Evolutionary conservation across 2,888 invertebrate species (phyloP).

Genomic region (Spialia ferax): DNA sequence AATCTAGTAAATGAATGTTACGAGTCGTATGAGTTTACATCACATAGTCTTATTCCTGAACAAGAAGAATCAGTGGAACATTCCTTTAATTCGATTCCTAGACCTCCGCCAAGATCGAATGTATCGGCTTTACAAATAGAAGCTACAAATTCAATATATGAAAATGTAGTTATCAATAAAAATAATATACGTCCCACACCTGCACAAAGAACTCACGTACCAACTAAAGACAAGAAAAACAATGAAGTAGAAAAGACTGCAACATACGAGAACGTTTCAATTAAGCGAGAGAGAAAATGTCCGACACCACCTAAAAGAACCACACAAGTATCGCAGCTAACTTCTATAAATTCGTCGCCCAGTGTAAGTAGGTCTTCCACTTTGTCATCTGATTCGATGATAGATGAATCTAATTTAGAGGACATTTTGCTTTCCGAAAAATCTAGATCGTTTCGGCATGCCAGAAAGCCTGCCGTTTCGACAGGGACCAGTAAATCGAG

Average conservation of each 20-base stretch:
- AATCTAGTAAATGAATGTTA: slow-evolving; percentile 77
- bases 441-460: slow-evolving; percentile 77
- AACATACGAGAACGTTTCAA: slow-evolving; percentile 73
- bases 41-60: slow-evolving; percentile 35
- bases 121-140: slow-evolving; percentile 45
- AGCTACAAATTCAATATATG: slow-evolving; percentile 66
- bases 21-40: slow-evolving; percentile 71
- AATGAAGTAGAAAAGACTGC: slow-evolving; percentile 57
- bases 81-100: slow-evolving; percentile 55
- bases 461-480: slow-evolving; percentile 55
- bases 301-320: slow-evolving; percentile 68
- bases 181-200: slow-evolving; percentile 65
- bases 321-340: slow-evolving; percentile 52
- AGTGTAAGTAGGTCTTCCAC: slow-evolving; percentile 70
- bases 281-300: slow-evolving; percentile 57
- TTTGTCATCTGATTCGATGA: slow-evolving; percentile 75
- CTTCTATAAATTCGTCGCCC: slow-evolving; percentile 56
- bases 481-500: slow-evolving; percentile 58
- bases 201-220: slow-evolving; percentile 70
- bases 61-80: slow-evolving; percentile 45
- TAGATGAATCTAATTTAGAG: slow-evolving; percentile 79
- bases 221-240: slow-evolving; percentile 54
- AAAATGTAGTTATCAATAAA: slow-evolving; percentile 64
- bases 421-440: slow-evolving; percentile 79
- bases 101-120: slow-evolving; percentile 69